Evolutionary conservation across 2,888 invertebrate genomes (phyloP).

Genomic region (Nemoura dubitans): DNA sequence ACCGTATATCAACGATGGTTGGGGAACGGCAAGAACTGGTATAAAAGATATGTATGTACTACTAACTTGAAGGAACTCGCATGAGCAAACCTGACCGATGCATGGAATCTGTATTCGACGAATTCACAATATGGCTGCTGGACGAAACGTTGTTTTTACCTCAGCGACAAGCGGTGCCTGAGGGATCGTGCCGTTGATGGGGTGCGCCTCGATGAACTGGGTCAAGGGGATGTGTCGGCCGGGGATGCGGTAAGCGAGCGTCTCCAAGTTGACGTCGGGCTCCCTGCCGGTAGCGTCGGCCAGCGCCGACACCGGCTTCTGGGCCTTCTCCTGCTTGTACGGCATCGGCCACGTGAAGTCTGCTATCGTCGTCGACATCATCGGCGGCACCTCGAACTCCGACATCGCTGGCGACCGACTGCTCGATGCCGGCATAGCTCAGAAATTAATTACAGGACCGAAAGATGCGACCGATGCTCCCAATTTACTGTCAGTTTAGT

Average conservation of each 20-base stretch:
- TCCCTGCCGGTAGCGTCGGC: neutral
- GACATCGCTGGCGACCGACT: neutral
- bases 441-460: no score
- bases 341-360: neutral
- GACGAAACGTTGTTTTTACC: neutral
- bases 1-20: no score
- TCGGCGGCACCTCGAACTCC: neutral
- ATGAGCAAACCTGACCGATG: no score
- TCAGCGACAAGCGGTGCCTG: neutral
- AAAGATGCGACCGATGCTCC: no score
- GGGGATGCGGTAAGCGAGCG: neutral
- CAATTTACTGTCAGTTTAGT: no score
- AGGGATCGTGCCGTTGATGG: neutral
- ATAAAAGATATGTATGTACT: no score
- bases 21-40: no score
- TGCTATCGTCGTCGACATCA: neutral
- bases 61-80: no score
- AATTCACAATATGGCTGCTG: no score
- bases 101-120: no score
- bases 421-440: neutral
- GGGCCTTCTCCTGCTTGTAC: neutral
- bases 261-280: constrained; percentile 1
- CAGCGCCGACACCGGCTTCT: neutral
- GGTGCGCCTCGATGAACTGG: neutral
- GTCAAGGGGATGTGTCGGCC: neutral